Evolutionary conservation across 2,888 invertebrate genomes (phyloP), one percentile per base, ranked within the genome.

Genomic region (Enchytraeus crypticus): DNA sequence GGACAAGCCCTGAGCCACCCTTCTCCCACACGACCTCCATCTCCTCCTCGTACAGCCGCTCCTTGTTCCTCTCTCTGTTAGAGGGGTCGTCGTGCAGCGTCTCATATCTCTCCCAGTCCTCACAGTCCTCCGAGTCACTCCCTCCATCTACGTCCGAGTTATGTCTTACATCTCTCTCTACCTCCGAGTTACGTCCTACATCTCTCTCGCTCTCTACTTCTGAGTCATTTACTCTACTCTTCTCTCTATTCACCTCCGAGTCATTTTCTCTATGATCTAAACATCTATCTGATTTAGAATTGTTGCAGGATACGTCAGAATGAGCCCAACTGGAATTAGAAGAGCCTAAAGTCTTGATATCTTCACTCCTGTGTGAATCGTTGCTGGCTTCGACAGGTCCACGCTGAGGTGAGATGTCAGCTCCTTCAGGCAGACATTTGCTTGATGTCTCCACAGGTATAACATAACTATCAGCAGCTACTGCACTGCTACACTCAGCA

Each of bases 1-100:
- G 84, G 5, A 83, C 83, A 0, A 84, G 74, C 21, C 84, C 84
- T 57, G 83, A 80, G 4, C 84, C 83, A 63, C 84, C 84, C 71
- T 84, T 84, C 70, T 84, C 84, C 84, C 84, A 84, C 43, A 81
- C 81, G 26, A 83, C 71, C 65, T 81, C 79, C 32, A 77, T 74
- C 59, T 77, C 71, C 60, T 76, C 72, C 63, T 79, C 79, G 72
- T 73, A 83, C 46, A 81, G 69, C 11, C 82, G 64, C 66, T 82
- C 82, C 64, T 81, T 82, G 51, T 78, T 80, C 45, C 82, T 71
- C 57, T 76, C 79, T 62, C 77, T 78, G 72, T 75, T 81, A 11
- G 80, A 74, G 1, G 81, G 80, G 68, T 83, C 83, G 65, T 82
- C 79, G 66, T 81, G 77, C 30, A 81, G 71, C 2, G 81, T 78